A percentile compares a stretch with the other conserved stretches of the same genome.
Evolutionary conservation across 1,140 invertebrate species (phyloP).

Genomic region (Eciton burchellii): DNA sequence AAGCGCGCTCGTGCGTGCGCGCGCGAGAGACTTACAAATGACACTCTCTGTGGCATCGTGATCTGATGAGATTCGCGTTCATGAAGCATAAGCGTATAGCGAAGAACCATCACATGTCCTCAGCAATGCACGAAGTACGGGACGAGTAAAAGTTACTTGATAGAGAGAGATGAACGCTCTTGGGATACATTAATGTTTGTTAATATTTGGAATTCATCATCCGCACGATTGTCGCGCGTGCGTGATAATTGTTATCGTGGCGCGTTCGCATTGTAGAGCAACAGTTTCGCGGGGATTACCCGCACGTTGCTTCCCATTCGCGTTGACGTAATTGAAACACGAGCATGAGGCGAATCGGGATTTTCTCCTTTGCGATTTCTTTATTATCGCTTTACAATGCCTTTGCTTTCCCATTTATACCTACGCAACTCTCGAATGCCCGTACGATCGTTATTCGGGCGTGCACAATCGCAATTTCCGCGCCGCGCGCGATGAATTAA

Average conservation of each 20-base stretch:
- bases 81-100: background rate
- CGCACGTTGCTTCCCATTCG: background rate
- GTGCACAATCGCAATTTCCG: conserved; percentile 5
- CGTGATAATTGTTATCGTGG: conserved; percentile 25
- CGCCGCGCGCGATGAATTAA: conserved; percentile 56
- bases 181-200: background rate
- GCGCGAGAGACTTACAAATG: conserved; percentile 23
- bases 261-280: background rate
- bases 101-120: background rate
- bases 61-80: conserved; percentile 20
- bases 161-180: conserved; percentile 19
- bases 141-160: background rate
- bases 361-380: background rate
- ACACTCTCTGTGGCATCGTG: background rate
- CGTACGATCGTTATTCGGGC: background rate
- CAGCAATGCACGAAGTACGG: background rate
- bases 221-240: background rate
- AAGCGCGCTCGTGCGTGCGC: conserved; percentile 15
- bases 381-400: background rate
- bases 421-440: no score
- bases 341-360: background rate
- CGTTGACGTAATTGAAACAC: background rate
- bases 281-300: background rate
- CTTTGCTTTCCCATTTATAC: background rate
- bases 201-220: no score